Evolutionary conservation across 2,888 invertebrate genomes (phyloP), one percentile per base, ranked within the genome.

Genomic region (Mythimna albipuncta): DNA sequence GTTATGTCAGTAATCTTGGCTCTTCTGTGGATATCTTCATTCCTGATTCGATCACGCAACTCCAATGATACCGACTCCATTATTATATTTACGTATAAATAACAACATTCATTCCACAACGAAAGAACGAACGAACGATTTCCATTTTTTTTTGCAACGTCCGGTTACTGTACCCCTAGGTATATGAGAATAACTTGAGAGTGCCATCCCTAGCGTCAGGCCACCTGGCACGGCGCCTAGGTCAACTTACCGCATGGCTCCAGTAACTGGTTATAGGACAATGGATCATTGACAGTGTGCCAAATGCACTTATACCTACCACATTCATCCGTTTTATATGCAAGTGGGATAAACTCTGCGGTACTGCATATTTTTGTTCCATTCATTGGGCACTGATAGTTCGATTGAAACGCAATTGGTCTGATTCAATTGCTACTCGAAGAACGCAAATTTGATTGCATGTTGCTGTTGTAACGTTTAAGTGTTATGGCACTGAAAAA

Each of bases 211-310:
- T 77, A 70, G 6, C 5, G 47, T n/a, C 26, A 64, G 78, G 67
- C 69, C 85, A 82, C 84, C 88, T 88, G 89, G 85, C 89, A 83
- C 73, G 68, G 65, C 76, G 86, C 87, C 88, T 88, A 88, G 88
- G 84, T 89, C 89, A 84, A 74, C 87, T 74, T 79, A 75, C 73
- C 72, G 64, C 69, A 70, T 69, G 64, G 65, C 75, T 65, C 75
- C 63, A 72, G 69, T 77, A 72, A 72, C 82, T 85, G 64, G 69
- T 72, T 78, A 62, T 81, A 84, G 67, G 59, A 85, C 85, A 82
- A 85, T 83, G 67, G 57, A 54, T 59, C 75, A 71, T 82, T 85
- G 81, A 85, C 76, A 75, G 63, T 71, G 73, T 79, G 86, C 84
- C 85, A 85, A 86, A 69, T 72, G 67, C 71, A 73, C 72, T 77